Evolutionary conservation across 64 coral and sea anemone species (phyloP).

Genomic region (Porites australiensis): DNA sequence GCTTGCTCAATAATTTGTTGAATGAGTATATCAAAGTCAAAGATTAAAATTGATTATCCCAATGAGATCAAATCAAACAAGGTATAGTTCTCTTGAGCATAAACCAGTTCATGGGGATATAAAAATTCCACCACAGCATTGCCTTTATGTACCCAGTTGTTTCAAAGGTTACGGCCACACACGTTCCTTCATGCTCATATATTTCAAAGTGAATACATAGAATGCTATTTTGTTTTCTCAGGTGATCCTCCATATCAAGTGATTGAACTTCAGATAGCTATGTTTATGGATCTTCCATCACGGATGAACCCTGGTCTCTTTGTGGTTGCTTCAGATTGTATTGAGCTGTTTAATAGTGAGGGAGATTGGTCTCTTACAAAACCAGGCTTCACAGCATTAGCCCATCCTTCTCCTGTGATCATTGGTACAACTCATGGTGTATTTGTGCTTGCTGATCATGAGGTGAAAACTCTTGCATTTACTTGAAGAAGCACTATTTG

Average conservation of each 20-base stretch:
- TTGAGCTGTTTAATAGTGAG: conserved; percentile 87
- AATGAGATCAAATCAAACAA: too few relatives aligned
- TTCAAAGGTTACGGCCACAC: too few relatives aligned
- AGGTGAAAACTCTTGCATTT: background rate
- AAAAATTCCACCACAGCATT: too few relatives aligned
- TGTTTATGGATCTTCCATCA: conserved; percentile 86
- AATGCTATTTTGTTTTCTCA: background rate
- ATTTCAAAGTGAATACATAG: background rate
- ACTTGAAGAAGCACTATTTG: too few relatives aligned
- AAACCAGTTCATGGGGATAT: too few relatives aligned
- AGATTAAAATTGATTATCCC: too few relatives aligned
- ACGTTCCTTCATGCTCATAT: background rate
- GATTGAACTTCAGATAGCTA: conserved; percentile 89
- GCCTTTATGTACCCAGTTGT: too few relatives aligned
- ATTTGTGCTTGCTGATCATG: conserved; percentile 75
- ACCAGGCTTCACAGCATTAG: conserved; percentile 96
- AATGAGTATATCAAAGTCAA: too few relatives aligned
- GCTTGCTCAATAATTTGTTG: too few relatives aligned
- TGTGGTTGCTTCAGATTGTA: conserved; percentile 82
- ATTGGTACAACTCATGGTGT: conserved; percentile 99
- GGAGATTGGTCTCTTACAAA: conserved; percentile 82
- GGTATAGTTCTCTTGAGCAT: too few relatives aligned
- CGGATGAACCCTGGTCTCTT: conserved; percentile 93
- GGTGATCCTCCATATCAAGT: conserved; percentile 96
- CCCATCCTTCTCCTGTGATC: conserved; percentile 91